Evolutionary conservation across 2,888 invertebrate genomes (phyloP).

Genomic region (Tenthredo livida): DNA sequence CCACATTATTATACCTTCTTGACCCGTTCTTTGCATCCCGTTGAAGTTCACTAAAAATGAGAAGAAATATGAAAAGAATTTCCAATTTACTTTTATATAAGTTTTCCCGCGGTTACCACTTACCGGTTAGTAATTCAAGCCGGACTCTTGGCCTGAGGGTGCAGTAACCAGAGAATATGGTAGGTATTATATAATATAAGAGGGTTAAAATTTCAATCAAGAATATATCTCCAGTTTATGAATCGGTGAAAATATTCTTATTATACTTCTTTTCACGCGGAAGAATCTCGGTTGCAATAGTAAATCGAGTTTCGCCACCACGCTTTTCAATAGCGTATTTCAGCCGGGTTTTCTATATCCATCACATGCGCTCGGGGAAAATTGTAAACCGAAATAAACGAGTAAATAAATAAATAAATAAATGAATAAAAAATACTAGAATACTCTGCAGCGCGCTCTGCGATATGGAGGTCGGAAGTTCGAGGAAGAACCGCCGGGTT

Average conservation of each 20-base stretch:
- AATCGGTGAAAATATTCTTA: neutral
- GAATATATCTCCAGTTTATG: conserved; percentile 6
- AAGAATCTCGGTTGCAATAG: neutral
- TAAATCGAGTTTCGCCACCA: conserved; percentile 19
- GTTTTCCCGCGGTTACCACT: neutral
- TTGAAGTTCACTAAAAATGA: neutral
- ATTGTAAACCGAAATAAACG: neutral
- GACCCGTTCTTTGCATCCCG: neutral
- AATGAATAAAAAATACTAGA: neutral
- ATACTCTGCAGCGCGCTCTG: neutral
- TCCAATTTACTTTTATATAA: conserved; percentile 8
- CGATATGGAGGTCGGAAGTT: neutral
- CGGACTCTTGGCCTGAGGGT: conserved; percentile 17
- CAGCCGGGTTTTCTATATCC: neutral
- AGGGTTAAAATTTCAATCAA: conserved; percentile 10
- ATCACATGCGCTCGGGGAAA: neutral
- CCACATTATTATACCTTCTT: too few relatives aligned
- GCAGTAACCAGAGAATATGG: neutral
- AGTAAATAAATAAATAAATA: neutral
- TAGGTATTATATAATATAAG: neutral
- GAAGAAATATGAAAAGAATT: neutral
- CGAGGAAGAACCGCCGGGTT: neutral
- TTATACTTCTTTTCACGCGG: neutral
- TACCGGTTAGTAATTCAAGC: conserved; percentile 28
- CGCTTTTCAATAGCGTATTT: neutral